phyloP scores from a whole-genome alignment of 2,113 vertebrate species.

The Semicossyphus pulcher region DNA sequence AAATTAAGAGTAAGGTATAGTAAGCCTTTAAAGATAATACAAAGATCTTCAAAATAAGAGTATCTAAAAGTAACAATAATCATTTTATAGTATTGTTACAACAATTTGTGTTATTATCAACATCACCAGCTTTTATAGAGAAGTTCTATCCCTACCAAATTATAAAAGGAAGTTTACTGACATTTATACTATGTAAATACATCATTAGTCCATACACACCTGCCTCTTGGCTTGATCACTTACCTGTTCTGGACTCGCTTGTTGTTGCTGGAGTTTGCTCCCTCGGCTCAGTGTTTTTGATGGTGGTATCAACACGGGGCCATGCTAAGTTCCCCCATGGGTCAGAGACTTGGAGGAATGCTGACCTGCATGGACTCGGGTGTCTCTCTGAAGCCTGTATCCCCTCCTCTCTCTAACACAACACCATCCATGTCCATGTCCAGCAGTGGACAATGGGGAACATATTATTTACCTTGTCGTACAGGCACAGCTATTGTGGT shows the following conservation, averaged over 20 bases:
- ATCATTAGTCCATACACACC: background rate
- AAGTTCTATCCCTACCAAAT: too few relatives aligned
- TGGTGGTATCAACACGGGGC: constrained; percentile 35
- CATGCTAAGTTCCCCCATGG: constrained; percentile 60
- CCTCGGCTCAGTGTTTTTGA: constrained; percentile 29
- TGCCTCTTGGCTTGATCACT: background rate
- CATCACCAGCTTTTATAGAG: too few relatives aligned
- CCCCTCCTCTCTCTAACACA: constrained; percentile 60
- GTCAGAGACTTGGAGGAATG: constrained; percentile 72
- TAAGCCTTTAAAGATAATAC: too few relatives aligned
- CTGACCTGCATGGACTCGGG: constrained; percentile 52
- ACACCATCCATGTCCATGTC: constrained; percentile 64
- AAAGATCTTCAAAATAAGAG: too few relatives aligned
- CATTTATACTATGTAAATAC: background rate
- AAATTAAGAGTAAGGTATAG: too few relatives aligned
- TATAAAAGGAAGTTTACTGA: too few relatives aligned
- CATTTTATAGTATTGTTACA: too few relatives aligned
- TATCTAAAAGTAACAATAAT: too few relatives aligned
- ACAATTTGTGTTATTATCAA: too few relatives aligned
- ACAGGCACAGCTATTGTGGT: constrained; percentile 77
- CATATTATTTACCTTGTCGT: constrained; percentile 81
- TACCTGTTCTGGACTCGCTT: constrained; percentile 21
- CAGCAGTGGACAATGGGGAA: constrained; percentile 77
- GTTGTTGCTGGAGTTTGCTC: constrained; percentile 7
- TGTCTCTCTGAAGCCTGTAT: constrained; percentile 57